These are phyloP conservation scores for Neuroscelio doddi DNA, from an alignment of 2,888 invertebrate genomes.

Conservation along the genomic window DNA sequence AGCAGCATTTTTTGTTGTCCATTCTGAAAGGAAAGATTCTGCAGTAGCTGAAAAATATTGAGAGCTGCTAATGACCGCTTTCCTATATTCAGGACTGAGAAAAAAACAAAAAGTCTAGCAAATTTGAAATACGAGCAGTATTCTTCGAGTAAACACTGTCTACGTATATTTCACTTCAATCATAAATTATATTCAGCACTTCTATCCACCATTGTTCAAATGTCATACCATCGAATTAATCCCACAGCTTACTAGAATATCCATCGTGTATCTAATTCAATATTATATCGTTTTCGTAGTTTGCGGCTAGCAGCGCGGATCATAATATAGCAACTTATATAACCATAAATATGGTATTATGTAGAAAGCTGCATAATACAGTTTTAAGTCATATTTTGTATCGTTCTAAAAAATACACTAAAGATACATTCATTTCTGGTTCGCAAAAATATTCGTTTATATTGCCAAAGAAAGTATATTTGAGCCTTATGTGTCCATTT, in stretches of 20 bases:
- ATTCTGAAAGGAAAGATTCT: no score
- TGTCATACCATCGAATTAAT: conserved; percentile 42
- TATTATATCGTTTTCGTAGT: conserved; percentile 40
- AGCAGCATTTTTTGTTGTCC: conserved; percentile 26
- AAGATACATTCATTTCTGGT: conserved; percentile 29
- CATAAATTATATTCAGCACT: conserved; percentile 40
- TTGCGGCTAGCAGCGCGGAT: no score
- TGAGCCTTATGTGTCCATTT: no score
- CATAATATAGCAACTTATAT: conserved; percentile 46
- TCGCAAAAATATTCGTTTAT: no score
- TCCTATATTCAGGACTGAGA: background rate
- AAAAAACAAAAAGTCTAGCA: background rate
- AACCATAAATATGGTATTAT: conserved; percentile 48
- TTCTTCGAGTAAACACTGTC: conserved; percentile 11
- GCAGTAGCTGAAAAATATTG: background rate
- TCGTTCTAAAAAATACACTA: no score
- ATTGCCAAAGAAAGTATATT: no score
- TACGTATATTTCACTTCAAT: conserved; percentile 27
- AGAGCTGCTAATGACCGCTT: conserved; percentile 16
- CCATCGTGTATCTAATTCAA: conserved; percentile 49
- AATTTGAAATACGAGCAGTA: conserved; percentile 9
- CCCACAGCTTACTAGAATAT: conserved; percentile 37
- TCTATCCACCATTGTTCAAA: conserved; percentile 17
- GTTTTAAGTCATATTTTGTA: no score
- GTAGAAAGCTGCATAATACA: no score